Base-by-base conservation (phyloP, 2,888 invertebrate genomes). In the Diadegma fenestrale region DNA sequence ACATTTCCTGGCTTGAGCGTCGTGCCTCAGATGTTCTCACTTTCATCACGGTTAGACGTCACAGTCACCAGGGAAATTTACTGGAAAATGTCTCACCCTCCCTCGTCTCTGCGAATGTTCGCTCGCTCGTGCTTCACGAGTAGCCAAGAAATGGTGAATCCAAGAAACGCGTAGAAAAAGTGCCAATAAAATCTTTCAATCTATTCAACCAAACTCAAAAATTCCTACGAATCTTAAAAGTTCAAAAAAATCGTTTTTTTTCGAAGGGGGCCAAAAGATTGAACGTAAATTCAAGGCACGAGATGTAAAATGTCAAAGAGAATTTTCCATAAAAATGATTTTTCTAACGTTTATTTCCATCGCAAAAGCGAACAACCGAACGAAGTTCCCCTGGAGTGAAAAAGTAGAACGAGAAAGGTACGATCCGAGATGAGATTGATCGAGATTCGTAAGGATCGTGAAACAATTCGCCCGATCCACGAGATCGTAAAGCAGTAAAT, bases 401-500 rank as follows among this genome's bases (percentile, higher is more conserved):
- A 14, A 48, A 58, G 6, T 6, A 22, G 22, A 54, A 26, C 5
- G 58, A 58, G 58, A 58, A 58, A 58, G 26, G 26, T 26, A 26
- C 14, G 58, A 14, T 26, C 14, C 14, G 58, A 14, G 58, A 58
- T 58, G 58, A 58, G 58, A 58, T 58, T 58, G 26, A 58, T 58
- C 58, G 58, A 58, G 58, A 58, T 58, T 58, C 6, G 58, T 22
- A 58, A 72, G 51, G 54, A 33, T 48, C 19, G 19, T 6, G 17
- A 26, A 30, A 48, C 37, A 63, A 71, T 48, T 63, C 64, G 64
- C 45, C 64, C 33, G 76, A 33, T 73, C 14, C 14, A n/a, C 45
- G 58, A 72, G 58, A 78, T 73, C 64, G 41, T 22, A 33, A 48
- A 45, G 63, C 73, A 33, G 61, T 84, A 64, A 84, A 84, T 80